Base-by-base conservation (phyloP, 2,797 vertebrate species). In the Rhynchotus rufescens region DNA sequence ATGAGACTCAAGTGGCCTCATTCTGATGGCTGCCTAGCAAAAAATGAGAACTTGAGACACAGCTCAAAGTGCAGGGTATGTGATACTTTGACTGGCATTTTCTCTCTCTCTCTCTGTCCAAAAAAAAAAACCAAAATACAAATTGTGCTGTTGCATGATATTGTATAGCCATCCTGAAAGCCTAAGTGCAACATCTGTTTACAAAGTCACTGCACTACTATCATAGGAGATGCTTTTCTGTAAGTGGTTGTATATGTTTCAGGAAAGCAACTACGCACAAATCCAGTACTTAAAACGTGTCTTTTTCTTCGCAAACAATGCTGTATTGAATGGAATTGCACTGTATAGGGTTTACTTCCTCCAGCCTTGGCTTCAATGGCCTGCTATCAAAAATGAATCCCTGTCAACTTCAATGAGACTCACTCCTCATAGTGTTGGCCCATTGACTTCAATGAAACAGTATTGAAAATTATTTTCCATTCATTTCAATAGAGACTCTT, bases 371-470 rank as follows among this genome's bases (percentile, higher is more conserved):
- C 47, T 89, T 93, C 60, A 85, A 2, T 49, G 45, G 45, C 32
- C 78, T 77, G 38, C 36, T 71, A 85, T 59, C 51, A 92, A 78
- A 86, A 96, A 80, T 19, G 20, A 67, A 88, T 93, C 86, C 92
- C 76, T 23, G 68, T 61, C 25, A 88, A 56, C 59, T 94, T 83
- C 80, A 77, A 26, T 76, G 26, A 88, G 76, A 73, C 60, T 61
- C 51, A 59, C 38, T 66, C 88, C 34, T 85, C 57, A 42, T 80
- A 91, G 74, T 52, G 86, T 3, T 94, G 77, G 76, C 40, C 79
- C 77, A 49, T 12, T 93, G 80, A 92, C 80, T 94, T 88, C 82
- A 95, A n/a, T 78, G 71, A 95, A 93, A 92, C 71, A 71, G 25
- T 74, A 15, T 64, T 56, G 62, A 68, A 88, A 88, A 71, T 52